These are phyloP conservation scores for Chloropsis hardwickii DNA, from an alignment of 2,113 vertebrate genomes.

Conservation along the genomic window DNA sequence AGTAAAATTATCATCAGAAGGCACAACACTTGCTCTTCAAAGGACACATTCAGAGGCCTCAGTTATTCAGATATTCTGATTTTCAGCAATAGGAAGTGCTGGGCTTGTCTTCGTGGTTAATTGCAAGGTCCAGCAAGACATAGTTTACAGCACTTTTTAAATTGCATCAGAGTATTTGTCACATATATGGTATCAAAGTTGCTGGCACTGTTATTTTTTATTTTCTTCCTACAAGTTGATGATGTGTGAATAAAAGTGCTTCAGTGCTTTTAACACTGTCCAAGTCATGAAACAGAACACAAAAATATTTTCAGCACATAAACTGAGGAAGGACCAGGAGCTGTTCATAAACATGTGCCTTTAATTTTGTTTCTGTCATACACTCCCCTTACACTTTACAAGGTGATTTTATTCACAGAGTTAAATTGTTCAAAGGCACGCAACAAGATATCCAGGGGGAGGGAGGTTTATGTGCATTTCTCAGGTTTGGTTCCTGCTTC, in stretches of 20 bases:
- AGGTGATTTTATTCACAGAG: neutral
- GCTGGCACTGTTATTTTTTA: neutral
- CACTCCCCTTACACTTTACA: neutral
- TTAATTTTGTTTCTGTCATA: constrained; percentile 29
- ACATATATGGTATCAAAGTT: neutral
- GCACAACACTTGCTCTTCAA: neutral
- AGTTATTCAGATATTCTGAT: neutral
- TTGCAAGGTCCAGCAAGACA: neutral
- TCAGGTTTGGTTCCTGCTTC: neutral
- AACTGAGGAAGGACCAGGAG: neutral
- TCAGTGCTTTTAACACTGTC: constrained; percentile 27
- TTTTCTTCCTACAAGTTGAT: constrained; percentile 15
- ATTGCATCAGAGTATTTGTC: neutral
- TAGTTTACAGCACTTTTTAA: neutral
- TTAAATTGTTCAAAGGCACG: neutral
- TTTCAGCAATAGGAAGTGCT: neutral
- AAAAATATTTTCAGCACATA: constrained; percentile 41
- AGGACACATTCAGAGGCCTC: neutral
- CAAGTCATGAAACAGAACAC: constrained; percentile 23
- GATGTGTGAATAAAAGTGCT: constrained; percentile 41
- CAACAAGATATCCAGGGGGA: neutral
- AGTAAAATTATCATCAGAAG: neutral
- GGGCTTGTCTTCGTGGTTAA: neutral
- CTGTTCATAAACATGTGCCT: constrained; percentile 2
- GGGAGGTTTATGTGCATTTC: neutral